phyloP scores from a whole-genome alignment of 2,797 vertebrate genomes.

The Anableps anableps region DNA sequence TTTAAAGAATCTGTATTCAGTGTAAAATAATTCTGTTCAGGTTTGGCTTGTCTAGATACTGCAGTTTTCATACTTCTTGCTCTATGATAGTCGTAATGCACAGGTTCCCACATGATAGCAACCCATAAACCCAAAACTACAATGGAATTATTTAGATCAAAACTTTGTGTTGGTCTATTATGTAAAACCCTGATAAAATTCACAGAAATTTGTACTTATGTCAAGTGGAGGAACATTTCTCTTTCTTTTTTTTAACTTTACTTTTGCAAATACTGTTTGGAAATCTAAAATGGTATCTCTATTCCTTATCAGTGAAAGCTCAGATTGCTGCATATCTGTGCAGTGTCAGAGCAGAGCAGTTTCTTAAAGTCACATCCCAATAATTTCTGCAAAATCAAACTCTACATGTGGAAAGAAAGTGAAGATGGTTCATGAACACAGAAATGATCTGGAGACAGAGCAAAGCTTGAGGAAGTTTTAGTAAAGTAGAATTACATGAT shows the following conservation, averaged over 20 bases:
- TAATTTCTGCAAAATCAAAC: constrained; percentile 28
- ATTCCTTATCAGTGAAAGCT: background rate
- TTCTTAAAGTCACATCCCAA: constrained; percentile 6
- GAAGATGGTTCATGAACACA: constrained; percentile 68
- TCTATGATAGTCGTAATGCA: background rate
- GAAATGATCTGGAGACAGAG: constrained; percentile 65
- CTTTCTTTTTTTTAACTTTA: background rate
- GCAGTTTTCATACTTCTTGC: background rate
- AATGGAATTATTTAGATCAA: background rate
- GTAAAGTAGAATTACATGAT: constrained; percentile 44
- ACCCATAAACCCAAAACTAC: background rate
- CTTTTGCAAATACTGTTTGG: background rate
- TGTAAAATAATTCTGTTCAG: background rate
- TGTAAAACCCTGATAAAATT: background rate
- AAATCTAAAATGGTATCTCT: constrained; percentile 8
- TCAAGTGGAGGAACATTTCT: background rate
- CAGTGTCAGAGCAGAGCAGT: constrained; percentile 5
- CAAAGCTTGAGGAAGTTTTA: constrained; percentile 62
- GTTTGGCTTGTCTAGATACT: background rate
- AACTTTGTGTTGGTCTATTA: background rate
- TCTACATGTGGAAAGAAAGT: constrained; percentile 47
- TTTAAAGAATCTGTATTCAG: background rate
- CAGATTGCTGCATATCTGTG: background rate
- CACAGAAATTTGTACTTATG: background rate
- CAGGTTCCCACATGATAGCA: background rate